A percentile compares a stretch with the other conserved stretches of the same genome.
Conservation (phyloP, 2,888 invertebrate species). For the Clostera curtula region DNA sequence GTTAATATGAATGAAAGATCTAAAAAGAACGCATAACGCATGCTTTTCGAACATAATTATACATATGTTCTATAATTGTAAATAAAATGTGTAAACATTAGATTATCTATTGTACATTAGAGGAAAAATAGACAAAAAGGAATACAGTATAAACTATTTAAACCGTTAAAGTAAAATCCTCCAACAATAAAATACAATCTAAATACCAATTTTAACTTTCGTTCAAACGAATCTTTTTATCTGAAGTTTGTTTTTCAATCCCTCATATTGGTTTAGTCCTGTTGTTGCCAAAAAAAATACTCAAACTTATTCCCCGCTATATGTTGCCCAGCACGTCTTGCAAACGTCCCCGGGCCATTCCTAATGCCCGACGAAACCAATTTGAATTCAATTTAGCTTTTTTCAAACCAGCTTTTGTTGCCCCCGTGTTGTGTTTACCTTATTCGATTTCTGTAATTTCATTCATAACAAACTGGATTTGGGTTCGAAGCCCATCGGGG, state of each 20-base stretch:
- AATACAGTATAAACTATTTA: too few relatives aligned
- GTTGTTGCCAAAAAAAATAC: constrained; percentile 59
- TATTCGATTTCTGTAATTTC: constrained; percentile 76
- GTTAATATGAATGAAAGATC: too few relatives aligned
- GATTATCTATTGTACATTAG: too few relatives aligned
- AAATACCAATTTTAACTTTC: too few relatives aligned
- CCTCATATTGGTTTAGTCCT: constrained; percentile 45
- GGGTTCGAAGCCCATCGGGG: constrained; percentile 70
- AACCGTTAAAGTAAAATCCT: too few relatives aligned
- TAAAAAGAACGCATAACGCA: too few relatives aligned
- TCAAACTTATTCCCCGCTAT: constrained; percentile 62
- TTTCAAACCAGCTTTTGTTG: constrained; percentile 73
- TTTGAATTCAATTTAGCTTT: constrained; percentile 75
- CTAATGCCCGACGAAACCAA: constrained; percentile 74
- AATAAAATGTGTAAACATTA: too few relatives aligned
- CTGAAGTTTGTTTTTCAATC: constrained; percentile 55
- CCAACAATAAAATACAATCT: too few relatives aligned
- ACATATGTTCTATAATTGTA: too few relatives aligned
- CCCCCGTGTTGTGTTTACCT: constrained; percentile 73
- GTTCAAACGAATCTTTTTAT: constrained; percentile 14
- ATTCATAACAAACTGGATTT: constrained; percentile 76
- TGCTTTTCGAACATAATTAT: too few relatives aligned
- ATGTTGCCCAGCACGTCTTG: constrained; percentile 52
- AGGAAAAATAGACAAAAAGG: too few relatives aligned
- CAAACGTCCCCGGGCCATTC: constrained; percentile 66